These are phyloP conservation scores for Ypsolopha scabrella DNA, from an alignment of 2,888 invertebrate genomes.

Conservation along the genomic window DNA sequence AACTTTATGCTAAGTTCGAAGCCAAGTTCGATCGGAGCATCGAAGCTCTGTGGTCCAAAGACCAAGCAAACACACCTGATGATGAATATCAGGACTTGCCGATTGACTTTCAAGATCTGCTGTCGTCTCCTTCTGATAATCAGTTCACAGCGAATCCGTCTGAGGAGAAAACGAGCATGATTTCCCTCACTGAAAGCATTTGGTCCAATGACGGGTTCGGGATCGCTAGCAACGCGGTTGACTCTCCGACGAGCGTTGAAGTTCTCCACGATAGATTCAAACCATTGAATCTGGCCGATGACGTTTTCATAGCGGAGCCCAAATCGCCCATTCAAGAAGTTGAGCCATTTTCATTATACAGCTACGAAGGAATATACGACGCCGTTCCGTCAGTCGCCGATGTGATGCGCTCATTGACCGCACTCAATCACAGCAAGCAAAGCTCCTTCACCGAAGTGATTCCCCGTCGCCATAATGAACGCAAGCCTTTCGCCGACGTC, in stretches of 20 bases:
- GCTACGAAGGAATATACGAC: slow-evolving; percentile 47
- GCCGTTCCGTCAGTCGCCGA: slow-evolving; percentile 44
- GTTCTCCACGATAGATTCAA: slow-evolving; percentile 32
- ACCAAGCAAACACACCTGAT: slow-evolving; percentile 56
- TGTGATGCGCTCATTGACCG: slow-evolving; percentile 64
- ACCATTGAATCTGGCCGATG: slow-evolving; percentile 35
- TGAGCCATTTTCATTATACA: slow-evolving; percentile 42
- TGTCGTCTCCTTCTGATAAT: slow-evolving; percentile 70
- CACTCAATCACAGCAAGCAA: slow-evolving; percentile 71
- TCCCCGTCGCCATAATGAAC: slow-evolving; percentile 68
- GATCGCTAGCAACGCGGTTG: neutral
- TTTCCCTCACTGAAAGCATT: slow-evolving; percentile 44
- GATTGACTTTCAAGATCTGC: slow-evolving; percentile 70
- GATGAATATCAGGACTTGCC: slow-evolving; percentile 72
- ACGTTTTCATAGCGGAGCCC: slow-evolving; percentile 8
- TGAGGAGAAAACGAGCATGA: slow-evolving; percentile 39
- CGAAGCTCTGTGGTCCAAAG: slow-evolving; percentile 75
- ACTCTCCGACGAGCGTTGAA: slow-evolving; percentile 10
- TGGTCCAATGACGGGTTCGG: slow-evolving; percentile 31
- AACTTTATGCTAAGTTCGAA: slow-evolving; percentile 71
- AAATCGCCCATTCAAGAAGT: slow-evolving; percentile 20
- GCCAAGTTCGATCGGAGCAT: slow-evolving; percentile 78
- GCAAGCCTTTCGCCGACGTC: slow-evolving; percentile 72
- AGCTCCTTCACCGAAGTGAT: slow-evolving; percentile 74
- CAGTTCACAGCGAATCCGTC: slow-evolving; percentile 45